Evolutionary conservation across 2,797 vertebrate genomes (phyloP), one percentile per base, ranked within the genome.

Genomic region (Chelmon rostratus): DNA sequence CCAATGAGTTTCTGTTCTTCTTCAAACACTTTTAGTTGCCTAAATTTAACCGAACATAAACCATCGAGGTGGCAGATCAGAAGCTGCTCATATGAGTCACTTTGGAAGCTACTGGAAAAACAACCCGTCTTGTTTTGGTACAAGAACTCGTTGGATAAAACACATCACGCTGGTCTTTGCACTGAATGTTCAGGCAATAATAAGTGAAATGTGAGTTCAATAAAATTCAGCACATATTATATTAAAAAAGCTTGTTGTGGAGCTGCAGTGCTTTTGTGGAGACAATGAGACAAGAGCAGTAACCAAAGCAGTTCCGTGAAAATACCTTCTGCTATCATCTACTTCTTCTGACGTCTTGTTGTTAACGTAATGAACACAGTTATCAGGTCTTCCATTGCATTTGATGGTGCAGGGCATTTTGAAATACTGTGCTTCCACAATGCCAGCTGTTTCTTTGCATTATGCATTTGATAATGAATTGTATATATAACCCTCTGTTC

Each of bases 381-480:
- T 68, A 79, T 73, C 19, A 74, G 12, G 35, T 5, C 12, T 68
- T 76, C 25, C 28, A 10, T 40, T 75, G 42, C n/a, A 75, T 68
- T 9, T 73, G 28, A 81, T 66, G 62, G 62, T 25, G 50, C 50
- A 31, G 25, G 49, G 12, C 50, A 74, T 77, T 84, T 82, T 68
- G 21, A 75, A 68, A 72, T 78, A 70, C 77, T 59, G 28, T 57
- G 58, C 79, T 68, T 64, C n/a, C 70, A 73, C 68, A 37, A 52
- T 70, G 35, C 38, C 50, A 35, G 62, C 8, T 4, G 13, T 66
- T 78, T 79, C 71, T 87, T 79, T 76, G 64, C 77, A 57, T 76
- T 76, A 84, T 62, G 87, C 79, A 3, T 82, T 82, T 70, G 82
- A 89, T 92, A 89, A 93, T 92, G 85, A 94, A 86, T 84, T 90